Percentiles rank a stretch among this genome's conserved stretches.
These are phyloP conservation scores for Eurystomus gularis DNA, from an alignment of 2,113 vertebrate species.

Conservation along the genomic window DNA sequence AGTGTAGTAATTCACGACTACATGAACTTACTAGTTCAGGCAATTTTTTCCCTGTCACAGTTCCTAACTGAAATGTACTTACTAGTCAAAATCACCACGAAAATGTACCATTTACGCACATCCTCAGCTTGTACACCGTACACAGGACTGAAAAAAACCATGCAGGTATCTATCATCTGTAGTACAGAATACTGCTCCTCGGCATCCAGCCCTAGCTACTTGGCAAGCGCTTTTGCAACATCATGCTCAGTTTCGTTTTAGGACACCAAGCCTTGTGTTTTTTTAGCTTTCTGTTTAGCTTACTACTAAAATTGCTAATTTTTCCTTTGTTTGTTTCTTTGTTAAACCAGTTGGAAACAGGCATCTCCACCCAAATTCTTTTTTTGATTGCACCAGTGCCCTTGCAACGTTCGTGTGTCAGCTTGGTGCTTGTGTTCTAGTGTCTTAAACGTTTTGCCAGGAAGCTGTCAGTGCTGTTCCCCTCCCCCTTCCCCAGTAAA, in stretches of 20 bases:
- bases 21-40: neutral
- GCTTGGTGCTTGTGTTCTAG: neutral
- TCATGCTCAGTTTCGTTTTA: neutral
- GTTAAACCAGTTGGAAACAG: neutral
- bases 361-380: slow-evolving; percentile 20
- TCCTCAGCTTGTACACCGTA: neutral
- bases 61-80: neutral
- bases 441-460: neutral
- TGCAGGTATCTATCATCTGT: neutral
- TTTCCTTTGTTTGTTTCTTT: neutral
- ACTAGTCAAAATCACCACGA: neutral
- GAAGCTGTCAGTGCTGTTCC: neutral
- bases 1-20: neutral
- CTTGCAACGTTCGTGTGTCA: neutral
- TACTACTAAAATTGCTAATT: neutral
- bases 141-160: neutral
- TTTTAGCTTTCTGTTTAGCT: neutral
- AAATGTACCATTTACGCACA: neutral
- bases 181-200: neutral
- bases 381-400: neutral
- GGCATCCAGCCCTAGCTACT: neutral
- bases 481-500: neutral
- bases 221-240: neutral
- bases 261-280: neutral
- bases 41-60: neutral